Evolutionary conservation across 2,113 vertebrate species (phyloP), one percentile per base, ranked within the genome.

Genomic region (Acinonyx jubatus): DNA sequence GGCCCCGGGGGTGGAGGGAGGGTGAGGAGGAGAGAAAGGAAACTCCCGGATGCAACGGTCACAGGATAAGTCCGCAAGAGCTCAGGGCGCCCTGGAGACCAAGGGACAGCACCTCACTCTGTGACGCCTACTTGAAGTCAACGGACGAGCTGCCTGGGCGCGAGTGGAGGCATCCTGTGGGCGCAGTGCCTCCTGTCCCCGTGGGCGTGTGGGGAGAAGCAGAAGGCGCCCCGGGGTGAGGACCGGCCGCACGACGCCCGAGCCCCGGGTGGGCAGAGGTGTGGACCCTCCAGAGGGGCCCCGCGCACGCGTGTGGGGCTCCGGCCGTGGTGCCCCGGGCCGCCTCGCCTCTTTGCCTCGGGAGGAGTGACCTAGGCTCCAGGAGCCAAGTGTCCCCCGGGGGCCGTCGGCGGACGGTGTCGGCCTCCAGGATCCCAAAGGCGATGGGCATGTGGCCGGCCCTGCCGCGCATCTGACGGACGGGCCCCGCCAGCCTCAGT

Each of bases 101-200:
- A 0, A 25, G 9, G 0, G 27, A 4, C 16, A 2, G 12, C 0
- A 4, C 2, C 33, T n/a, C 80, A 8, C 15, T 55, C 66, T 1
- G 0, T 0, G 66, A 4, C 1, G 33, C 16, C 48, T 0, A 1
- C 48, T 8, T 16, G 2, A 25, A 14, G 1, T 14, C 12, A 12
- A 25, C n/a, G 7, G 19, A 9, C 0, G 6, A 29, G n/a, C 25
- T n/a, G 29, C 25, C 41, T 3, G 10, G 2, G 3, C 1, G 0
- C 29, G 2, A 1, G 4, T 0, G 0, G 6, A 12, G n/a, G 38
- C 1, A 8, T 48, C 69, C 65, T 6, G 33, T 18, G 1, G 11
- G 65, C 6, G 10, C 66, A 38, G 66, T 8, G 45, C 33, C 16
- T 19, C 38, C 29, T 27, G 63, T 19, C 33, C 25, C 2, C 0